Percentiles rank a stretch among this genome's conserved stretches.
phyloP scores from a whole-genome alignment of 2,888 invertebrate species.

The Watsonalla cultraria region DNA sequence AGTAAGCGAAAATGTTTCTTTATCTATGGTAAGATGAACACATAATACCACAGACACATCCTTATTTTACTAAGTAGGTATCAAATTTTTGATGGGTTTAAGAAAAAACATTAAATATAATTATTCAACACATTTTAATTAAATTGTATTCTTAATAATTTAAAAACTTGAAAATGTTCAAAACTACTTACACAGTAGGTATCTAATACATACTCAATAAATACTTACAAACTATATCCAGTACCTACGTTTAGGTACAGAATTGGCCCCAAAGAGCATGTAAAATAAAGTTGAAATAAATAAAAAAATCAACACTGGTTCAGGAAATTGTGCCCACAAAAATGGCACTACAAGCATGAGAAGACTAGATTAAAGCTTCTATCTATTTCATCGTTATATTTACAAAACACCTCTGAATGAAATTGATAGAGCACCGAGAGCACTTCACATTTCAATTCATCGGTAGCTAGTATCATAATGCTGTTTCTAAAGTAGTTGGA shows the following conservation, averaged over 20 bases:
- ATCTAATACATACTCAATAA: conserved; percentile 65
- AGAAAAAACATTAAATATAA: conserved; percentile 19
- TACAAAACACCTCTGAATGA: conserved; percentile 35
- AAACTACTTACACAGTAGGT: conserved; percentile 58
- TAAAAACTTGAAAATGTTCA: conserved; percentile 71
- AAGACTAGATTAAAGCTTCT: conserved; percentile 78
- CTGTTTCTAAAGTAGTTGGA: conserved; percentile 81
- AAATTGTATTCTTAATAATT: conserved; percentile 72
- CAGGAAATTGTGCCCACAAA: conserved; percentile 49
- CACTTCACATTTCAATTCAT: conserved; percentile 23
- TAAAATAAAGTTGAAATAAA: conserved; percentile 31
- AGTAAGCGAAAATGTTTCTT: too few species aligned
- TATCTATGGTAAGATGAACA: too few species aligned
- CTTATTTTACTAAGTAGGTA: too few species aligned
- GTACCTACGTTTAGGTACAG: conserved; percentile 53
- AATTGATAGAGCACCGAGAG: conserved; percentile 49
- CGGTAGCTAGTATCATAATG: conserved; percentile 70
- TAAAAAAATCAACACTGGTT: conserved; percentile 46
- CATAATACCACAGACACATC: too few species aligned
- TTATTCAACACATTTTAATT: conserved; percentile 69
- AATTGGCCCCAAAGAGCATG: conserved; percentile 69
- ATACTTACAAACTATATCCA: conserved; percentile 67
- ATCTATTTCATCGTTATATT: conserved; percentile 59
- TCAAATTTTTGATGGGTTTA: not conserved
- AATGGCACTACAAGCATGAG: conserved; percentile 66